Percentiles rank a stretch among this genome's conserved stretches.
phyloP scores from a whole-genome alignment of 1,140 invertebrate species.

The Potamilus streckersoni region DNA sequence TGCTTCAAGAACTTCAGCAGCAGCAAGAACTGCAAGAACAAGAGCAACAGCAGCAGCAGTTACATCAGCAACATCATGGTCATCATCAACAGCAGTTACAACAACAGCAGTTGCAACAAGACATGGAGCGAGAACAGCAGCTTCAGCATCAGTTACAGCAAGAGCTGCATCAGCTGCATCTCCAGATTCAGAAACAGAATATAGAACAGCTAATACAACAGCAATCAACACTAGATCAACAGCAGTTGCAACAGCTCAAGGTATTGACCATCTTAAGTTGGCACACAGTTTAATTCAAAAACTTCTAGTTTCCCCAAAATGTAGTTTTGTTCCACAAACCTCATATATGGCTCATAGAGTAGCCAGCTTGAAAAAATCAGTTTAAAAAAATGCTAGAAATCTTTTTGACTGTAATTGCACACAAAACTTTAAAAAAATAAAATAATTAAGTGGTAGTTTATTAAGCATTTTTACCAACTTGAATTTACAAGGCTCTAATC shows the following conservation, averaged over 20 bases:
- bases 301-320: too few relatives aligned
- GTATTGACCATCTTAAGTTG: background rate
- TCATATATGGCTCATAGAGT: too few relatives aligned
- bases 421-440: too few relatives aligned
- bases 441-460: too few relatives aligned
- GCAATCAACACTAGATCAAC: conserved; percentile 27
- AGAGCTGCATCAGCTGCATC: conserved; percentile 15
- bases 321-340: too few relatives aligned
- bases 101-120: conserved; percentile 42
- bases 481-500: too few relatives aligned
- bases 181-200: conserved; percentile 26
- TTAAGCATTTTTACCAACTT: too few relatives aligned
- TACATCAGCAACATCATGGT: conserved; percentile 65
- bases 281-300: too few relatives aligned
- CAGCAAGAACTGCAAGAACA: conserved; percentile 39
- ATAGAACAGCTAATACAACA: conserved; percentile 39
- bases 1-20: conserved; percentile 41
- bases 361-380: too few relatives aligned
- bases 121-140: conserved; percentile 32
- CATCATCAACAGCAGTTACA: conserved; percentile 75
- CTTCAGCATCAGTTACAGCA: conserved; percentile 27
- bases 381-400: too few relatives aligned
- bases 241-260: conserved; percentile 45
- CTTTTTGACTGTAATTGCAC: too few relatives aligned
- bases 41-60: conserved; percentile 62